Evolutionary conservation across 2,888 invertebrate genomes (phyloP), one percentile per base, ranked within the genome.

Genomic region (Gymnosoma rotundatum): DNA sequence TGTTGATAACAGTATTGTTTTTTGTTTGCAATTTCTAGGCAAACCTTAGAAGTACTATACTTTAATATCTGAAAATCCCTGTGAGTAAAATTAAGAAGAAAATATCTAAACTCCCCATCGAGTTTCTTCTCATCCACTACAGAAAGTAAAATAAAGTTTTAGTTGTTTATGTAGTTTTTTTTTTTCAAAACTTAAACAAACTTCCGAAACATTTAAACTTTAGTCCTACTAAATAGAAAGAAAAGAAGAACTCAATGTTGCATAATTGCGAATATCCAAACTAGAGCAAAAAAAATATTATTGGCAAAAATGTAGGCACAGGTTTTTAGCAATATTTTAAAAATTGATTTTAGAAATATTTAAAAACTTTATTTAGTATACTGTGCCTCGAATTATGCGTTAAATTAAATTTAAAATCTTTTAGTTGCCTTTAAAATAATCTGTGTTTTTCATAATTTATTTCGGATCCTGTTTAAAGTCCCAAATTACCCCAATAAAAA

Each of bases 71-170:
- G 9, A 56, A 76, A 69, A 64, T 70, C 63, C 69, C 70, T 60
- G n/a, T 69, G 78, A 81, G 84, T 25, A 63, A 78, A 78, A 74
- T 74, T 80, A 74, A 36, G 32, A 72, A 58, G n/a, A 20, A 70
- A 50, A 56, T 5, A 42, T 21, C 42, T 36, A n/a, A n/a, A n/a
- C n/a, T n/a, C n/a, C n/a, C n/a, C n/a, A n/a, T n/a, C n/a, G 45
- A 45, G 66, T 66, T 25, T 42, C 58, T 4, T 52, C n/a, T 10
- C 36, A 66, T 61, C 16, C 50, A 60, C 25, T 36, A 52, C 42
- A 58, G 48, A 58, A 67, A 61, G 64, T 70, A 63, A 64, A 36
- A 70, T 42, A 63, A 81, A 50, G 36, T 70, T 70, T 61, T 45
- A 2, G 14, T 32, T 64, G 45, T 16, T 25, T 42, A 36, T 20